These are phyloP conservation scores for Amiota mariae DNA, from an alignment of 2,888 invertebrate species.

Conservation along the genomic window DNA sequence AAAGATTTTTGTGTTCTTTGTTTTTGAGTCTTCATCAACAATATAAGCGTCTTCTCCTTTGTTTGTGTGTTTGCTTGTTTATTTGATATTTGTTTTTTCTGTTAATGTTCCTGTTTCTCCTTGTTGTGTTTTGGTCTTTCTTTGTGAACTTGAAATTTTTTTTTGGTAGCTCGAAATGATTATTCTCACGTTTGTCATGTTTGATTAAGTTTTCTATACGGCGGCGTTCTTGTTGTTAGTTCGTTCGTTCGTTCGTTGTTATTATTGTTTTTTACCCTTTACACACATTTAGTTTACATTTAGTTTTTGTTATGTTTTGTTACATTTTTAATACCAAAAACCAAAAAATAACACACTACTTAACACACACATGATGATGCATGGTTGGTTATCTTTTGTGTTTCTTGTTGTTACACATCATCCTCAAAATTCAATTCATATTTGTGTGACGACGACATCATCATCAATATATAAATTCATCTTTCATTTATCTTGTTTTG, in stretches of 20 bases:
- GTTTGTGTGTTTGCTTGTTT: background rate
- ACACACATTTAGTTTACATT: background rate
- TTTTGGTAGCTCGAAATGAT: background rate
- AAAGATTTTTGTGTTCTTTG: too few species aligned
- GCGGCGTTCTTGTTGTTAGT: constrained; percentile 6
- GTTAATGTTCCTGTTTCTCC: constrained; percentile 13
- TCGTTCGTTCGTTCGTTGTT: background rate
- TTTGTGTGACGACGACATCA: background rate
- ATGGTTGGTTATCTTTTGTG: too few species aligned
- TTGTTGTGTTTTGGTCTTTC: background rate
- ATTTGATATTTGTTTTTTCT: constrained; percentile 18
- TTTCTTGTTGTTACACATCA: background rate
- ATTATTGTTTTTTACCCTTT: too few species aligned
- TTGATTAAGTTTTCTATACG: background rate
- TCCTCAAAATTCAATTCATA: background rate
- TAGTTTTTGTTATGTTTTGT: background rate
- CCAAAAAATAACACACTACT: too few species aligned
- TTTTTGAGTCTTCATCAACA: too few species aligned
- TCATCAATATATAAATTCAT: too few species aligned
- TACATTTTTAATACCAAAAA: too few species aligned
- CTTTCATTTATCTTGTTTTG: too few species aligned
- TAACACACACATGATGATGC: too few species aligned
- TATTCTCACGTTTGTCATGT: constrained; percentile 28
- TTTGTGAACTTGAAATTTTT: constrained; percentile 12
- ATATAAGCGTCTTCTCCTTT: too few species aligned